phyloP scores from a whole-genome alignment of 1,140 invertebrate species.

The Halictus rubicundus region DNA sequence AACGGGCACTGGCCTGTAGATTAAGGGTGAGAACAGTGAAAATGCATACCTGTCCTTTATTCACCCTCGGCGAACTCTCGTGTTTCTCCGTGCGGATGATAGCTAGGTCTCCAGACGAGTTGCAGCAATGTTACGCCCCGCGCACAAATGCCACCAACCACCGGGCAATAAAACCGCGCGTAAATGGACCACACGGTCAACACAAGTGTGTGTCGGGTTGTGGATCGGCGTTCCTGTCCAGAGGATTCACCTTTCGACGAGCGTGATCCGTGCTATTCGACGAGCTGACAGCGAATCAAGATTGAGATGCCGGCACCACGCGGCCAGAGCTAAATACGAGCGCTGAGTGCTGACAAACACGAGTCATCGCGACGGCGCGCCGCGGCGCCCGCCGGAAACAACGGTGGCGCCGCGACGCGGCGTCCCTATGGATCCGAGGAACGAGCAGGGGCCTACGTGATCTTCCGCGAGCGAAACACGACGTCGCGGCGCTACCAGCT shows the following conservation, averaged over 20 bases:
- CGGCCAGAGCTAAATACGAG: constrained; percentile 68
- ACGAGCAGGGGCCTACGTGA: constrained; percentile 38
- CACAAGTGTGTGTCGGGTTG: too few relatives aligned
- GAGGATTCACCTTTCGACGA: background rate
- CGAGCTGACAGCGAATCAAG: constrained; percentile 28
- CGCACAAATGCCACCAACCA: background rate
- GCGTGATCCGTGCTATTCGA: background rate
- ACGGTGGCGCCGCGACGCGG: constrained; percentile 30
- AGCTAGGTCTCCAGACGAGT: background rate
- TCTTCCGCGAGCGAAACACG: background rate
- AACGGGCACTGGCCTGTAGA: background rate
- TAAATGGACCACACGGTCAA: background rate
- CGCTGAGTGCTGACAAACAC: constrained; percentile 44
- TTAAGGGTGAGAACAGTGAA: background rate
- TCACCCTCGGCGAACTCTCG: background rate
- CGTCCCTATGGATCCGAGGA: background rate
- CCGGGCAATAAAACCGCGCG: background rate
- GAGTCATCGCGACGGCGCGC: background rate
- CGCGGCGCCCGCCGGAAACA: background rate
- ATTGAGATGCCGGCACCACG: constrained; percentile 66
- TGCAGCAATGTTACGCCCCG: background rate
- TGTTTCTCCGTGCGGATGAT: background rate
- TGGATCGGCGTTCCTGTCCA: too few relatives aligned
- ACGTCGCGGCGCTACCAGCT: background rate
- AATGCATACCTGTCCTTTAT: background rate